Percentiles rank a stretch among this genome's conserved stretches.
These are phyloP conservation scores for Rhinolophus ferrumequinum DNA, from an alignment of 2,113 vertebrate genomes.

Conservation along the genomic window DNA sequence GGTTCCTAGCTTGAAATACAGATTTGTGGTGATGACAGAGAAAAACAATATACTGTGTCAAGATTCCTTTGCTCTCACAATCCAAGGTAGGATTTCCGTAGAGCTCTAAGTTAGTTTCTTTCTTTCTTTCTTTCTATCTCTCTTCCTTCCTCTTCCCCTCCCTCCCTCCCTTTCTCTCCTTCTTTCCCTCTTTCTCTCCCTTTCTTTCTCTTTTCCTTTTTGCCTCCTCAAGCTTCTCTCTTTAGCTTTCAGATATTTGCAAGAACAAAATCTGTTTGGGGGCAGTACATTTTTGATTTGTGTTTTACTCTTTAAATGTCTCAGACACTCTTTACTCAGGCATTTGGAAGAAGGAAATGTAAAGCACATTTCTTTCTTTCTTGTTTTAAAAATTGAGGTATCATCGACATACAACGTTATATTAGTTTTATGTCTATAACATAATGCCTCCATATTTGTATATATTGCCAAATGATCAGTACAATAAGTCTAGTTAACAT, in stretches of 20 bases:
- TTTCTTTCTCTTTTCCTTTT: background rate
- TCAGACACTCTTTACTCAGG: background rate
- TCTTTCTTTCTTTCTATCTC: no score
- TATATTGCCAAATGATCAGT: background rate
- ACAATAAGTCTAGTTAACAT: background rate
- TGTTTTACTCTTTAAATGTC: conserved; percentile 33
- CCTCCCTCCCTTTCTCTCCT: no score
- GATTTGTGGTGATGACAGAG: conserved; percentile 49
- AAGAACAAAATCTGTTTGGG: conserved; percentile 7
- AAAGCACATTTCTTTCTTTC: background rate
- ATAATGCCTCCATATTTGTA: background rate
- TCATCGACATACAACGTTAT: background rate
- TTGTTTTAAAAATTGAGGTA: background rate
- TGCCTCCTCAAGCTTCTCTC: background rate
- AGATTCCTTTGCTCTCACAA: background rate
- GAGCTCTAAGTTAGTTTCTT: background rate
- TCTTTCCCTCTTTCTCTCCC: accelerated
- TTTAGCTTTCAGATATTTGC: conserved; percentile 19
- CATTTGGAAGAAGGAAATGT: background rate
- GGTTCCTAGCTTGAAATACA: conserved; percentile 35
- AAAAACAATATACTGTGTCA: conserved; percentile 25
- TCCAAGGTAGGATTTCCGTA: conserved; percentile 15
- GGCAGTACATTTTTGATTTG: background rate
- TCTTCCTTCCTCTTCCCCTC: accelerated
- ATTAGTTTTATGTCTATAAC: background rate